Evolutionary conservation across 2,113 vertebrate species (phyloP), one percentile per base, ranked within the genome.

Genomic region (Tursiops truncatus): DNA sequence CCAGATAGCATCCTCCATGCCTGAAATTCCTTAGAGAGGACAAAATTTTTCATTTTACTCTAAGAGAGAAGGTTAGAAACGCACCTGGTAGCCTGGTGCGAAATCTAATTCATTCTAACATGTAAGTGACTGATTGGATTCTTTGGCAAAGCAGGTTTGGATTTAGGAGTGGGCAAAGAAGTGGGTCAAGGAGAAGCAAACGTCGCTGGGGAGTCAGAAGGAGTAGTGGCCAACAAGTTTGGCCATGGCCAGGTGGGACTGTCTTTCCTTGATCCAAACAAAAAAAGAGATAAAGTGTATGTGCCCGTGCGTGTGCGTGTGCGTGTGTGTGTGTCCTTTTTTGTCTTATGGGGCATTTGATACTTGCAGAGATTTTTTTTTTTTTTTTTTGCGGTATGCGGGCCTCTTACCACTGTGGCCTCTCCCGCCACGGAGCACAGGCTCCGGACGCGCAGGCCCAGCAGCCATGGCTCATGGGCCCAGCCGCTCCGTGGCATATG

Each of bases 251-350:
- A 60, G 21, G 28, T 3, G 44, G n/a, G 47, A 20, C 62, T 13
- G 28, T 38, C 15, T 38, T 26, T 67, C 36, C 70, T 85, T 53
- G 33, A 86, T 60, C 56, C 79, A 89, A 74, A 73, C 6, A 58
- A 33, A 67, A 62, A 60, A 53, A 79, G 14, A 62, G 47, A 21
- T 14, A 25, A 7, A 5, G 31, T 20, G 4, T n/a, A 26, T 17
- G 6, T 44, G 62, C 6, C 53, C 5, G 2, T 1, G 7, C 4
- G 6, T 0, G 4, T 0, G 5, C 4, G 4, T 0, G 4, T 5
- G 2, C 6, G 25, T 21, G 12, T 15, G 25, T 5, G 6, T 4
- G 70, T 38, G 11, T 41, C 15, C 13, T 93, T 26, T 70, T 60
- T 92, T 44, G 50, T 56, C 53, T n/a, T 33, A 10, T 6, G 94